A percentile compares a stretch with the other conserved stretches of the same genome.
phyloP scores from a whole-genome alignment of 1,140 invertebrate genomes.

The Pissodes strobi region DNA sequence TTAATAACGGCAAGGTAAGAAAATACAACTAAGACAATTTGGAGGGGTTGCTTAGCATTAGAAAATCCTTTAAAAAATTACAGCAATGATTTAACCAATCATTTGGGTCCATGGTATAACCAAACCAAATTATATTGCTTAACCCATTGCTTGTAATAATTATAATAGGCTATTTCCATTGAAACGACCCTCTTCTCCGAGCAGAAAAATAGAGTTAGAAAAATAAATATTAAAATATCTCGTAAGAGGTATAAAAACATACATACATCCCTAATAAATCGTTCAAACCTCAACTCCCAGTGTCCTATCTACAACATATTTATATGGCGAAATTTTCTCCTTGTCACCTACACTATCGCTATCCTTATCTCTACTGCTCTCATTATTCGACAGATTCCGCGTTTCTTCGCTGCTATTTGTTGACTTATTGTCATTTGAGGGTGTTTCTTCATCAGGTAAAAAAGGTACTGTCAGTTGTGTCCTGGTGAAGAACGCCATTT shows the following conservation, averaged over 20 bases:
- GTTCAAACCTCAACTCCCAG: conserved; percentile 70
- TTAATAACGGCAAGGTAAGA: too few species aligned
- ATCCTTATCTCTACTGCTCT: conserved; percentile 24
- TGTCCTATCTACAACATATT: conserved; percentile 70
- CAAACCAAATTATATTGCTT: too few species aligned
- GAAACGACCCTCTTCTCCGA: neutral
- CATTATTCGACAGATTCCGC: conserved; percentile 9
- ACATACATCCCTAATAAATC: conserved; percentile 33
- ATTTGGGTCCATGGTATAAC: too few species aligned
- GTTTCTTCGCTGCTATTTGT: conserved; percentile 30
- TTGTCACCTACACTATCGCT: conserved; percentile 26
- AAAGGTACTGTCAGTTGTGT: conserved; percentile 77
- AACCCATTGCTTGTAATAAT: too few species aligned
- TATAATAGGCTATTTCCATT: neutral
- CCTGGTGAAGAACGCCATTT: conserved; percentile 93
- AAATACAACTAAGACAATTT: too few species aligned
- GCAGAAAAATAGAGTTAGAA: neutral
- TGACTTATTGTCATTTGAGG: too few species aligned
- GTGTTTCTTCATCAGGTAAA: conserved; percentile 69
- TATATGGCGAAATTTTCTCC: conserved; percentile 54
- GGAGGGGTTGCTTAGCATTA: too few species aligned
- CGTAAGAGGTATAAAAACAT: neutral
- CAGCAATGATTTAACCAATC: too few species aligned
- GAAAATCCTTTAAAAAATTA: too few species aligned
- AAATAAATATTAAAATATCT: neutral